phyloP scores from a whole-genome alignment of 1,140 invertebrate species.

The Ostrea denselamellosa region DNA sequence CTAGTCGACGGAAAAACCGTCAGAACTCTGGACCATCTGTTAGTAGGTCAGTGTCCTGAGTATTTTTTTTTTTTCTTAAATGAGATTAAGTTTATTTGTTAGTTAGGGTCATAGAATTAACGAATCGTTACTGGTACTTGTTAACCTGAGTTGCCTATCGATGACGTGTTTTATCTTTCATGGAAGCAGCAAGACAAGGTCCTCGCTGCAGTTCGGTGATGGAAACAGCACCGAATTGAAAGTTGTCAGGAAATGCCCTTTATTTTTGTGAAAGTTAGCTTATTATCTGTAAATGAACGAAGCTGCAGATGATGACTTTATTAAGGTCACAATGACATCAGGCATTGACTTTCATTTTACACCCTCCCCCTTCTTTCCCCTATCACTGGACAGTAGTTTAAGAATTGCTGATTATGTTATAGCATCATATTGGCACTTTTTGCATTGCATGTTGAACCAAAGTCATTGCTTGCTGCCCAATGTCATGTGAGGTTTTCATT shows the following conservation, averaged over 20 bases:
- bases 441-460: too few relatives aligned
- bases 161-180: slow-evolving; percentile 38
- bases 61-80: slow-evolving; percentile 10
- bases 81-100: background rate
- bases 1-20: slow-evolving; percentile 15
- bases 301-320: too few relatives aligned
- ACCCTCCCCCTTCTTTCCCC: too few relatives aligned
- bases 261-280: background rate
- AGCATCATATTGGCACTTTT: too few relatives aligned
- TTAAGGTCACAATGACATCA: too few relatives aligned
- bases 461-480: too few relatives aligned
- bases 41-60: slow-evolving; percentile 21
- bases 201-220: slow-evolving; percentile 1
- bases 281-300: too few relatives aligned
- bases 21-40: slow-evolving; percentile 34
- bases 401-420: too few relatives aligned
- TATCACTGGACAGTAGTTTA: too few relatives aligned
- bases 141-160: slow-evolving; percentile 3
- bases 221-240: background rate
- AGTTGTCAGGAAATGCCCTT: background rate
- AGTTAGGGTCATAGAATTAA: background rate
- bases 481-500: too few relatives aligned
- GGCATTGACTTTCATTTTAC: too few relatives aligned
- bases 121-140: background rate
- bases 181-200: slow-evolving; percentile 9